Percentiles rank a stretch among this genome's conserved stretches.
Conservation (phyloP, 2,888 invertebrate genomes). For the Zaprionus lineosus region DNA sequence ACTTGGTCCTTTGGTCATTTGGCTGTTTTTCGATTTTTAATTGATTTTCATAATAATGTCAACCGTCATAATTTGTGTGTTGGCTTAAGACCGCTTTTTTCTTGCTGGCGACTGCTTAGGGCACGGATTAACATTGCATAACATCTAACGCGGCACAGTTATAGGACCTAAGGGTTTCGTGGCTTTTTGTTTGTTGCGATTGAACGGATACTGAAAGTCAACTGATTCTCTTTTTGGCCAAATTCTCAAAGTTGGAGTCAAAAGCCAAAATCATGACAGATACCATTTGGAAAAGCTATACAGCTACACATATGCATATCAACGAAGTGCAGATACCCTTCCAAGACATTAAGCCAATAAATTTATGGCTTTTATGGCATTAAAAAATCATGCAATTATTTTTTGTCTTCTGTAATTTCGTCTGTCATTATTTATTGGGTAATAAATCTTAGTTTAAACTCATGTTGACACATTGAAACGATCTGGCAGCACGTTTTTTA, state of each 20-base stretch:
- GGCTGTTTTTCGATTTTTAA: slow-evolving; percentile 51
- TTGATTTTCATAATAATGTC: slow-evolving; percentile 52
- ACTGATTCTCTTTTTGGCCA: slow-evolving; percentile 53
- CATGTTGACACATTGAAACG: not conserved
- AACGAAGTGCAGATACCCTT: slow-evolving; percentile 3
- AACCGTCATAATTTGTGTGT: slow-evolving; percentile 25
- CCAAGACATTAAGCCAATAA: not conserved
- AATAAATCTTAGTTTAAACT: not conserved
- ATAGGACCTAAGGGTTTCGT: not conserved
- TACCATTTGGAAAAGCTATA: slow-evolving; percentile 9
- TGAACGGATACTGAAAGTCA: slow-evolving; percentile 51
- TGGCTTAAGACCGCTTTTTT: not conserved
- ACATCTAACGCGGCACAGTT: slow-evolving; percentile 1
- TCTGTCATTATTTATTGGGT: too few relatives aligned
- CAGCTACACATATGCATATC: not conserved
- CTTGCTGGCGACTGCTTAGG: too few relatives aligned
- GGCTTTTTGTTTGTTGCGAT: slow-evolving; percentile 20
- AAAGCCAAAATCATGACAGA: slow-evolving; percentile 11
- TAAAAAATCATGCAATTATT: too few relatives aligned
- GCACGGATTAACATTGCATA: too few relatives aligned
- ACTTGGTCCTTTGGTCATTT: slow-evolving; percentile 1
- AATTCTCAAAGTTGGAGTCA: slow-evolving; percentile 20
- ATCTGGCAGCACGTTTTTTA: not conserved
- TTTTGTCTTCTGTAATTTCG: too few relatives aligned
- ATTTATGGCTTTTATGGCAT: too few relatives aligned